A percentile compares a stretch with the other conserved stretches of the same genome.
phyloP scores from a whole-genome alignment of 1,140 invertebrate species.

The Drosophila ananassae region DNA sequence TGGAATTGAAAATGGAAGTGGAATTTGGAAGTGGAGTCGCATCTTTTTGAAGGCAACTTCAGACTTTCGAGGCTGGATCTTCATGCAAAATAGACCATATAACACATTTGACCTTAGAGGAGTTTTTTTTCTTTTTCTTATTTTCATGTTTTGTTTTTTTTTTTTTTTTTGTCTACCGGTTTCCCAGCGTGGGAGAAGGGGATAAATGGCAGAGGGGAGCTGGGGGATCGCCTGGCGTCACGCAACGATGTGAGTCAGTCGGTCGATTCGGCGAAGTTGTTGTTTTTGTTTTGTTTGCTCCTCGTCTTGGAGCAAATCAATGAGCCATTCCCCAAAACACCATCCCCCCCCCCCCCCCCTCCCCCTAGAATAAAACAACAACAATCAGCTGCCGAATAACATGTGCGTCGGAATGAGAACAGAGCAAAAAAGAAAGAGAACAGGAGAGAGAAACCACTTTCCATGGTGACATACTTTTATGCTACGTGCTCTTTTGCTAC shows the following conservation, averaged over 20 bases:
- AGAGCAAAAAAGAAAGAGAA: slow-evolving; percentile 38
- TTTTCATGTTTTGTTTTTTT: neutral
- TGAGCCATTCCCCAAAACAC: slow-evolving; percentile 56
- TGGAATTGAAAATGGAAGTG: slow-evolving; percentile 33
- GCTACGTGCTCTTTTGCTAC: slow-evolving; percentile 81
- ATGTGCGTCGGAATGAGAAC: slow-evolving; percentile 71
- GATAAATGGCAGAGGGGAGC: slow-evolving; percentile 10
- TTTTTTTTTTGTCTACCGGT: slow-evolving; percentile 56
- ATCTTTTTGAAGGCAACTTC: slow-evolving; percentile 42
- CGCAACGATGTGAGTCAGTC: slow-evolving; percentile 75
- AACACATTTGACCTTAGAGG: slow-evolving; percentile 76
- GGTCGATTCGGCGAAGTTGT: slow-evolving; percentile 51
- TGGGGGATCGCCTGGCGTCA: slow-evolving; percentile 32
- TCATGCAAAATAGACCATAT: slow-evolving; percentile 58
- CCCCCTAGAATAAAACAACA: slow-evolving; percentile 20
- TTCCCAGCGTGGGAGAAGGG: slow-evolving; percentile 50
- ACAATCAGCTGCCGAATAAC: slow-evolving; percentile 42
- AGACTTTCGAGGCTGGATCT: slow-evolving; percentile 42
- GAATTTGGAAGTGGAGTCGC: slow-evolving; percentile 28
- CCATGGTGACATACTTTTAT: slow-evolving; percentile 79
- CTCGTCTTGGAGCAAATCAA: slow-evolving; percentile 56
- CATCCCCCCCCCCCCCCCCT: slow-evolving; percentile 31
- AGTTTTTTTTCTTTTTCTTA: slow-evolving; percentile 14
- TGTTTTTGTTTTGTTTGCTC: slow-evolving; percentile 19
- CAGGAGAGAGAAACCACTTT: slow-evolving; percentile 73